Evolutionary conservation across 2,113 vertebrate species (phyloP).

Genomic region (Jaculus jaculus): DNA sequence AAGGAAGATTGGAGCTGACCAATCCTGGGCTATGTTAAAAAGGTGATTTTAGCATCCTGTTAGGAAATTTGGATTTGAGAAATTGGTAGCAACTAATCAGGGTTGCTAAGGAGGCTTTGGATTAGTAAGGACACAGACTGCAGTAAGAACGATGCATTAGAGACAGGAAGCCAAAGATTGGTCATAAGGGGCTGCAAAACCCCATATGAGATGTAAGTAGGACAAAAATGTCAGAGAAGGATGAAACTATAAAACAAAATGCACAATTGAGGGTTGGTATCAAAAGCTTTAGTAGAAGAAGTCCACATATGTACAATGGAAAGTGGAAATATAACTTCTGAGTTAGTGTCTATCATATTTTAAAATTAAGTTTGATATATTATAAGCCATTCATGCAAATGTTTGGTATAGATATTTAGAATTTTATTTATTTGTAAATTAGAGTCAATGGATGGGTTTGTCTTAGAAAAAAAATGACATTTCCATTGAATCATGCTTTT

Average conservation of each 20-base stretch:
- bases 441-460: neutral
- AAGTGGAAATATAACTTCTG: neutral
- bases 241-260: neutral
- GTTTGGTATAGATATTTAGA: neutral
- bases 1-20: neutral
- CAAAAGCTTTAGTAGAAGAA: neutral
- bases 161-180: neutral
- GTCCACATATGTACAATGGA: neutral
- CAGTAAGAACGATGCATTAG: neutral
- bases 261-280: neutral
- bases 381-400: neutral
- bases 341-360: neutral
- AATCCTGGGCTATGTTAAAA: neutral
- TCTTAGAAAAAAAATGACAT: neutral
- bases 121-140: neutral
- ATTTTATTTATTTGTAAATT: slow-evolving; percentile 15
- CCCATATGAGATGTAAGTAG: neutral
- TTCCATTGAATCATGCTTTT: slow-evolving; percentile 7
- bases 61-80: neutral
- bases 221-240: neutral
- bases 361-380: neutral
- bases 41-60: accelerated
- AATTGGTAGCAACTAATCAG: neutral
- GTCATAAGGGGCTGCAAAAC: accelerated
- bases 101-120: neutral